Percentiles rank a stretch among this genome's conserved stretches.
Conservation (phyloP, 2,888 invertebrate species). For the Oxyteleia sp. region DNA sequence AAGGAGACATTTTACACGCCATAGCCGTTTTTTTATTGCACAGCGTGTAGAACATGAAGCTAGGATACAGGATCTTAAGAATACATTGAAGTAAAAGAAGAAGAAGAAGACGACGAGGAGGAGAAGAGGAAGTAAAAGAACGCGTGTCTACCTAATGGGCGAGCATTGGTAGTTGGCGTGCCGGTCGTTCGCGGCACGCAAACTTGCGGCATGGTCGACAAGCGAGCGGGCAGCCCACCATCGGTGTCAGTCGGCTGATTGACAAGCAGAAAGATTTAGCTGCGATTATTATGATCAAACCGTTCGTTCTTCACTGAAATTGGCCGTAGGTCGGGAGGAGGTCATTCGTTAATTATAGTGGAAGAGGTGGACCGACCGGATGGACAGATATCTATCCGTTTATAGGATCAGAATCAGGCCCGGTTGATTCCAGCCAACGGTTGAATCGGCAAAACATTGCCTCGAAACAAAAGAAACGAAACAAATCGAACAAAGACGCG, state of each 20-base stretch:
- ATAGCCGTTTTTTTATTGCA: conserved; percentile 32
- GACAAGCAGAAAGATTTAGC: conserved; percentile 83
- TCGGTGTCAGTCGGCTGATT: conserved; percentile 80
- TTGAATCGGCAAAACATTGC: conserved; percentile 74
- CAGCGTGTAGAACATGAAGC: conserved; percentile 49
- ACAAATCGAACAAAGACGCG: conserved; percentile 73
- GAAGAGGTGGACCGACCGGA: conserved; percentile 75
- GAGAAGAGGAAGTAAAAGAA: conserved; percentile 74
- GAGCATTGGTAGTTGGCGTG: conserved; percentile 77
- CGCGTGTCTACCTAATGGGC: conserved; percentile 75
- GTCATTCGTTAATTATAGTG: conserved; percentile 87
- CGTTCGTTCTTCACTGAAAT: conserved; percentile 81
- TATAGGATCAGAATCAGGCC: conserved; percentile 84
- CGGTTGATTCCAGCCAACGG: conserved; percentile 56
- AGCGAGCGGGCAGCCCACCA: conserved; percentile 73
- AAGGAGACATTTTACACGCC: conserved; percentile 40
- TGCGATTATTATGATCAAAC: conserved; percentile 80
- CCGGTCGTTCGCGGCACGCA: conserved; percentile 74
- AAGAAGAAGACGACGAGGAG: conserved; percentile 60
- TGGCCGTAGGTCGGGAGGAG: conserved; percentile 84
- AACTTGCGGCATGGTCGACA: conserved; percentile 60
- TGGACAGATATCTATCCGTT: conserved; percentile 85
- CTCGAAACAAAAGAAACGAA: conserved; percentile 74
- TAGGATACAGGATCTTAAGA: conserved; percentile 55
- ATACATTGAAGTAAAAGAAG: conserved; percentile 56